Evolutionary conservation across 2,888 invertebrate genomes (phyloP), one percentile per base, ranked within the genome.

Genomic region (Petrolisthes cinctipes): DNA sequence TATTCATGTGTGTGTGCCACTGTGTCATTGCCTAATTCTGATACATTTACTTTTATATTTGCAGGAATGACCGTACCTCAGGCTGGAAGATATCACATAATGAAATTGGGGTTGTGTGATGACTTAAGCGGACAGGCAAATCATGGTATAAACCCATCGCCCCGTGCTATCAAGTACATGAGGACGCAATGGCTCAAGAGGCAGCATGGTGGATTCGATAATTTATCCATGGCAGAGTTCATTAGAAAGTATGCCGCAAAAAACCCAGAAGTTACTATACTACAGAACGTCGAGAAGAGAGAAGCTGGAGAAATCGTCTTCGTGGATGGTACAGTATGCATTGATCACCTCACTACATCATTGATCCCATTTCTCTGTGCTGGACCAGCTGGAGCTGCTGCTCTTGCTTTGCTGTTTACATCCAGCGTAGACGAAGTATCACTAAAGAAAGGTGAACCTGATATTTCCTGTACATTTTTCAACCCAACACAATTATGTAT

Each of bases 371-470:
- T 37, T 37, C 37, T 37, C 37, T 37, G 37, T 37, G 73, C 73
- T 73, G 73, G 73, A 73, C 61, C 61, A 61, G 61, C 61, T 11
- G 61, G 71, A 76, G 76, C 76, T 76, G 76, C 76, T 37, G 7
- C 76, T 76, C 76, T 37, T 76, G 76, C 76, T 76, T 51, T 76
- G 76, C 76, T 71, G 71, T 71, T 71, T 71, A 71, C 71, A 71
- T 71, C 71, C 14, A n/a, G n/a, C 71, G 20, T 71, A 71, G 71
- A 71, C 20, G 20, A 71, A n/a, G 71, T n/a, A 71, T 7, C 71
- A 71, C 71, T 71, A 7, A 71, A 71, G 71, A 71, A 71, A 71
- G 71, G 71, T 71, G 71, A 71, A 20, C 71, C 71, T 71, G 20
- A 71, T 71, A 71, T 14, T 71, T 71, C 71, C 20, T 71, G 71